Conservation (phyloP, 1,140 invertebrate species). For the Amyelois transitella region DNA sequence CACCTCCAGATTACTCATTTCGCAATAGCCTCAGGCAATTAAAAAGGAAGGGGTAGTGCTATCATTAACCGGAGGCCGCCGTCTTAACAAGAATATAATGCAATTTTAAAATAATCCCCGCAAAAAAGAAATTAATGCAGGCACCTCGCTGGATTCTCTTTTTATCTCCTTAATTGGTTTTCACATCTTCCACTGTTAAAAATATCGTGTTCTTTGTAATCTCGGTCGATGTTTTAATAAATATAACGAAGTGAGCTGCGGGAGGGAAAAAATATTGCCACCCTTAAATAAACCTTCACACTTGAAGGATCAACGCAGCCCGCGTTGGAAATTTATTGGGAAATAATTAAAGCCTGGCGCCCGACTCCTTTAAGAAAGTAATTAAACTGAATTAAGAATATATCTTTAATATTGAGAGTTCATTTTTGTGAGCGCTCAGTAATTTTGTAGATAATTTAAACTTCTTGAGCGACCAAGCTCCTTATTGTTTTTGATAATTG, state of each 20-base stretch:
- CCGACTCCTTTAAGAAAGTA: constrained; percentile 31
- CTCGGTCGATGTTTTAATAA: constrained; percentile 74
- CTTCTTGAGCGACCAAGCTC: constrained; percentile 11
- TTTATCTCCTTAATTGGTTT: constrained; percentile 75
- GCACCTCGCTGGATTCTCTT: constrained; percentile 70
- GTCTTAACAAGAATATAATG: constrained; percentile 74
- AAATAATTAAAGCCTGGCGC: constrained; percentile 58
- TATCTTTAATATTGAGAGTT: background rate
- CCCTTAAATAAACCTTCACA: constrained; percentile 71
- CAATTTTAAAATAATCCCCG: constrained; percentile 75
- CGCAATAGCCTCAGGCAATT: constrained; percentile 70
- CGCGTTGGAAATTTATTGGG: constrained; percentile 63
- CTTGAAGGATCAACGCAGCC: constrained; percentile 67
- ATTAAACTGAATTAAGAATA: constrained; percentile 23
- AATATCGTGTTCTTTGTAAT: constrained; percentile 70
- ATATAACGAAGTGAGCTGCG: constrained; percentile 69
- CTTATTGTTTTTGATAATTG: too few species aligned
- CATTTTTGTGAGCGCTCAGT: background rate
- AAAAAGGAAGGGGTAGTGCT: constrained; percentile 71
- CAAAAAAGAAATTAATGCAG: constrained; percentile 74
- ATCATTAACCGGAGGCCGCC: constrained; percentile 66
- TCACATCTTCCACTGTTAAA: constrained; percentile 74
- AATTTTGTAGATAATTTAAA: background rate
- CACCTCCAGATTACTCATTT: constrained; percentile 70
- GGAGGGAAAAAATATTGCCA: constrained; percentile 57